A percentile compares a stretch with the other conserved stretches of the same genome.
phyloP scores from a whole-genome alignment of 2,797 vertebrate species.

The Crocodylus rhombifer region DNA sequence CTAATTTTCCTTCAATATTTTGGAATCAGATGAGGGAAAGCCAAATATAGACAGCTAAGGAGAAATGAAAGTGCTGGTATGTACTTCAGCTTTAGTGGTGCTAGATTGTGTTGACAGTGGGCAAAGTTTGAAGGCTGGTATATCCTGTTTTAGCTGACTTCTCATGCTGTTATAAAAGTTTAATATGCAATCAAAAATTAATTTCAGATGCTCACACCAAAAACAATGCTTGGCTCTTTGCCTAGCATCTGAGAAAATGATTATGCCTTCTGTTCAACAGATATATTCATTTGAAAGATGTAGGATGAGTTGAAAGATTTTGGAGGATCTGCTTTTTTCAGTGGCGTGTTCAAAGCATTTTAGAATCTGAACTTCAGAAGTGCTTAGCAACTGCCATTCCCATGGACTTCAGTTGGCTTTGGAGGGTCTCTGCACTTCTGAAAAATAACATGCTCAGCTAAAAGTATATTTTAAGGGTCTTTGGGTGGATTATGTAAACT shows the following conservation, averaged over 20 bases:
- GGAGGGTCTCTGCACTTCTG: background rate
- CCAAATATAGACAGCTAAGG: background rate
- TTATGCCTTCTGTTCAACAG: background rate
- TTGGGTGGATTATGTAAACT: background rate
- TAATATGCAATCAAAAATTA: background rate
- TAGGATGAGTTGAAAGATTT: background rate
- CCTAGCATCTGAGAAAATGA: background rate
- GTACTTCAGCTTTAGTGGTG: background rate
- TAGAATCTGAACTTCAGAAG: background rate
- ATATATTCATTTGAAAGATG: background rate
- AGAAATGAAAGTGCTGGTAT: background rate
- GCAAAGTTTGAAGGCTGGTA: background rate
- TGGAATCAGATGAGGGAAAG: background rate
- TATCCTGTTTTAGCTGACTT: background rate
- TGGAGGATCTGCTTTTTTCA: background rate
- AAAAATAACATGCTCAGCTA: background rate
- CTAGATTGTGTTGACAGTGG: background rate
- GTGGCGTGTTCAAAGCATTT: background rate
- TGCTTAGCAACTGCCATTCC: background rate
- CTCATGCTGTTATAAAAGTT: background rate
- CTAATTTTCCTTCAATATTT: too few species aligned
- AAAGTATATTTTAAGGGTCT: background rate
- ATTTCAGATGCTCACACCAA: background rate
- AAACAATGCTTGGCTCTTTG: background rate
- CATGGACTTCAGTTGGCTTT: background rate